Evolutionary conservation across 2,113 vertebrate species (phyloP).

Genomic region (Larimichthys polyactis): DNA sequence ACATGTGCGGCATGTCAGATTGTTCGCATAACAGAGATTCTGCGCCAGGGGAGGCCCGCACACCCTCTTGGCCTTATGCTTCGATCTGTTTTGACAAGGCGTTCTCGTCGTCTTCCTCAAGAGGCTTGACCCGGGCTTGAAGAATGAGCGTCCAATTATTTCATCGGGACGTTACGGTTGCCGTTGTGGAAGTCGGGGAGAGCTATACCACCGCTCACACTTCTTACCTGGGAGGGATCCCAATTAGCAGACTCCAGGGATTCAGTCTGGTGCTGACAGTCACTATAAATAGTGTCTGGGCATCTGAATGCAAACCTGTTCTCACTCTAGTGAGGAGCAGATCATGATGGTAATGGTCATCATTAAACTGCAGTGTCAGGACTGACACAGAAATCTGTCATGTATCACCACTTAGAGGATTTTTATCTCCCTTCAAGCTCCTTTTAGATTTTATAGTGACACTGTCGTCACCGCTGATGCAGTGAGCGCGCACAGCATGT

Average conservation of each 20-base stretch:
- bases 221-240: constrained; percentile 74
- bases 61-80: constrained; percentile 61
- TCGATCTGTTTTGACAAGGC: constrained; percentile 74
- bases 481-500: background rate
- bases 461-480: background rate
- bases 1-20: constrained; percentile 78
- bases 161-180: constrained; percentile 45
- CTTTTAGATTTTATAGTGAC: background rate
- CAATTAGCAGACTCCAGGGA: constrained; percentile 69
- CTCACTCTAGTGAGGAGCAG: constrained; percentile 48
- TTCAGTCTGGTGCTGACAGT: constrained; percentile 69
- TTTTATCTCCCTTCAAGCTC: background rate
- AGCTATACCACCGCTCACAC: constrained; percentile 33
- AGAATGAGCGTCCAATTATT: constrained; percentile 69
- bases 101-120: constrained; percentile 60
- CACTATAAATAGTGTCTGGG: constrained; percentile 75
- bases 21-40: constrained; percentile 76
- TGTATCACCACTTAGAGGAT: background rate
- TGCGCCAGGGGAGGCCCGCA: constrained; percentile 71
- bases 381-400: background rate
- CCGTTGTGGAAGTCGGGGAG: constrained; percentile 34
- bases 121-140: constrained; percentile 58
- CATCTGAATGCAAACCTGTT: constrained; percentile 70
- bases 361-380: constrained; percentile 18
- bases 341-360: constrained; percentile 40